Percentiles rank a stretch among this genome's conserved stretches.
These are phyloP conservation scores for Typhlichthys subterraneus DNA, from an alignment of 2,797 vertebrate genomes.

Conservation along the genomic window DNA sequence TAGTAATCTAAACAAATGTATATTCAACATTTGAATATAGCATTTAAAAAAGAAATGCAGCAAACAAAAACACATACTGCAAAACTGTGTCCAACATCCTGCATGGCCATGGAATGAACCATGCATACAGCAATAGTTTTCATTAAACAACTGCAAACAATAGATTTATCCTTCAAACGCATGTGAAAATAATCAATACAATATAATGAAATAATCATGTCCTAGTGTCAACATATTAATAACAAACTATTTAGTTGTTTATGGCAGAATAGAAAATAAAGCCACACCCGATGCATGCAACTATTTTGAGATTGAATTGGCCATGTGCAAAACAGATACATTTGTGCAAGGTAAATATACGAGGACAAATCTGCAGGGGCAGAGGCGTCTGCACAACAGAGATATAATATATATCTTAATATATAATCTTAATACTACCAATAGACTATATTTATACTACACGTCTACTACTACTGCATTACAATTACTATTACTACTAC, in stretches of 20 bases:
- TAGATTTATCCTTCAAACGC: neutral
- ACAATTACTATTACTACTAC: too few relatives aligned
- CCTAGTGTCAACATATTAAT: neutral
- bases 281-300: neutral
- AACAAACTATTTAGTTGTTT: neutral
- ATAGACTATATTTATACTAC: too few relatives aligned
- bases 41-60: neutral
- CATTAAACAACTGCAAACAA: neutral
- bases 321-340: neutral
- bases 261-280: neutral
- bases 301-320: neutral
- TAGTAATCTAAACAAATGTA: too few relatives aligned
- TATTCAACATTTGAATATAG: neutral
- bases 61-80: too few relatives aligned
- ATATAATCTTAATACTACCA: too few relatives aligned
- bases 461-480: too few relatives aligned
- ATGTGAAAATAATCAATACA: neutral
- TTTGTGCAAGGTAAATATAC: neutral
- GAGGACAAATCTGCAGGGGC: neutral
- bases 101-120: slow-evolving; percentile 37
- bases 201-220: neutral
- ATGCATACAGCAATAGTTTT: slow-evolving; percentile 3
- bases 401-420: too few relatives aligned
- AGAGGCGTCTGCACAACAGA: neutral
- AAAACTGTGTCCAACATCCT: neutral